A percentile compares a stretch with the other conserved stretches of the same genome.
These are phyloP conservation scores for Steinernema hermaphroditum DNA, from an alignment of 2,888 invertebrate species.

Conservation along the genomic window DNA sequence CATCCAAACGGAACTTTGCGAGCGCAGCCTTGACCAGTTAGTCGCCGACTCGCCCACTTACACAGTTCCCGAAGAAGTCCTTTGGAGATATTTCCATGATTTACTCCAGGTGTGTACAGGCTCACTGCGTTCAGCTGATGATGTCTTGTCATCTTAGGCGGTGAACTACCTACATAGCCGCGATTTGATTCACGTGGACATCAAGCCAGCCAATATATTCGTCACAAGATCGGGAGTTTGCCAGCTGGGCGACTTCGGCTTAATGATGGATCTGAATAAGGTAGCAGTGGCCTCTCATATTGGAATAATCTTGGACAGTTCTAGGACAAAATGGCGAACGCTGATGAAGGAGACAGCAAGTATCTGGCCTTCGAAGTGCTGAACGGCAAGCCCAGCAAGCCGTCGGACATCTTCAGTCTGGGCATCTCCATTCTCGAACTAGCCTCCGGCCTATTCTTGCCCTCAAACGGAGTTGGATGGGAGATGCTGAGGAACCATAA, in stretches of 20 bases:
- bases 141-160: conserved; percentile 49
- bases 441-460: conserved; percentile 76
- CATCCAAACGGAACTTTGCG: conserved; percentile 77
- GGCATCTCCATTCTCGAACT: conserved; percentile 78
- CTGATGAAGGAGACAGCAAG: conserved; percentile 76
- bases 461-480: conserved; percentile 76
- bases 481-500: conserved; percentile 73
- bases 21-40: conserved; percentile 71
- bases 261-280: conserved; percentile 73
- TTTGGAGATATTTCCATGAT: conserved; percentile 76
- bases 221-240: conserved; percentile 74
- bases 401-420: conserved; percentile 76
- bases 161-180: conserved; percentile 74
- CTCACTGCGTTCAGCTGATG: not conserved
- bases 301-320: not conserved
- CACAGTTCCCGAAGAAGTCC: conserved; percentile 72
- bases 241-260: conserved; percentile 79
- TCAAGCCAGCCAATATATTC: conserved; percentile 79
- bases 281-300: conserved; percentile 38
- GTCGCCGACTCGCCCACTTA: conserved; percentile 70
- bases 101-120: conserved; percentile 68
- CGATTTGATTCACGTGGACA: conserved; percentile 76
- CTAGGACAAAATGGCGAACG: conserved; percentile 44
- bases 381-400: conserved; percentile 73
- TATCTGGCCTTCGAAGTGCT: conserved; percentile 78